phyloP scores from a whole-genome alignment of 1,140 invertebrate species.

The Vanessa tameamea region DNA sequence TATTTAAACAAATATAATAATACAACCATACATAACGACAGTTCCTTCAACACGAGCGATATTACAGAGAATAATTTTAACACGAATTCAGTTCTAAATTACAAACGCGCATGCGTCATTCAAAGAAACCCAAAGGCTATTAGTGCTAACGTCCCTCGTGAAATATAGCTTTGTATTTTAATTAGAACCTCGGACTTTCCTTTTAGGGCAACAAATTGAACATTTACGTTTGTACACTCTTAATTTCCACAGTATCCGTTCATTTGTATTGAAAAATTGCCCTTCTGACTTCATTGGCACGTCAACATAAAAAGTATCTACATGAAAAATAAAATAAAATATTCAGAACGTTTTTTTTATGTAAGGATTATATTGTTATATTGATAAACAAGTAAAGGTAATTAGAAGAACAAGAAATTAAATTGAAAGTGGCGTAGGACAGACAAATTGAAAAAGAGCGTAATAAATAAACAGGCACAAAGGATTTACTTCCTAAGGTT shows the following conservation, averaged over 20 bases:
- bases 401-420: too few species aligned
- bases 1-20: not conserved
- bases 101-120: constrained; percentile 50
- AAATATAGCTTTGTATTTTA: constrained; percentile 56
- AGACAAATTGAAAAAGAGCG: too few species aligned
- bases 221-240: not conserved
- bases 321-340: too few species aligned
- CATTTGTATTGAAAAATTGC: not conserved
- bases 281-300: not conserved
- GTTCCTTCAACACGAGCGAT: not conserved
- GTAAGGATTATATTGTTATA: too few species aligned
- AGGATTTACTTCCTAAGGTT: too few species aligned
- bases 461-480: too few species aligned
- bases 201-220: constrained; percentile 21
- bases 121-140: constrained; percentile 46
- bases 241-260: not conserved
- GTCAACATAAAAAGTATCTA: too few species aligned
- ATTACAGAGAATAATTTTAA: constrained; percentile 16
- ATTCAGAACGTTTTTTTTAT: too few species aligned
- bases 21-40: not conserved
- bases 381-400: too few species aligned
- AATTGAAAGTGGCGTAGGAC: too few species aligned
- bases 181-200: constrained; percentile 47
- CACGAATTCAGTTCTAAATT: constrained; percentile 23
- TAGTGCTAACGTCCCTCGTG: constrained; percentile 53